phyloP scores from a whole-genome alignment of 2,888 invertebrate genomes.

The Leistus spinibarbis region DNA sequence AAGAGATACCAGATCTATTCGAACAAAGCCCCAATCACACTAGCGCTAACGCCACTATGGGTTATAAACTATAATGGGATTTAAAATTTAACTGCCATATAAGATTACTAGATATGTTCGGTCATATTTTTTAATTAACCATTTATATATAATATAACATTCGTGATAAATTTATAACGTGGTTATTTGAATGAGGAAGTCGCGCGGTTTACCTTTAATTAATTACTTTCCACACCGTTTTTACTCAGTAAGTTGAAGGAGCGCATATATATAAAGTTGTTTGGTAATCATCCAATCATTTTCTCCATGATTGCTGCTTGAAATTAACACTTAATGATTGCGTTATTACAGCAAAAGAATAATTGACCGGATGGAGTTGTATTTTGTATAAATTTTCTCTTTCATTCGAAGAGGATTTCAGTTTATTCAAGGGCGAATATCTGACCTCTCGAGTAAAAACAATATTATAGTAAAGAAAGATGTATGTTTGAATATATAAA shows the following conservation, averaged over 20 bases:
- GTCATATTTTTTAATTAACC: neutral
- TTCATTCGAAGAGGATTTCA: neutral
- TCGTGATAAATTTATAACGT: neutral
- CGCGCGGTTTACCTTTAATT: neutral
- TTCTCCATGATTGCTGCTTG: neutral
- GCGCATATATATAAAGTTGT: neutral
- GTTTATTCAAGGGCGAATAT: neutral
- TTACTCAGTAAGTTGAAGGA: neutral
- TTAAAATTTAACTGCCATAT: neutral
- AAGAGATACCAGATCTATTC: neutral
- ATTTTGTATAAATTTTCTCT: neutral
- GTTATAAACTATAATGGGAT: neutral
- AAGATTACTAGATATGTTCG: neutral
- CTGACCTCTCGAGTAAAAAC: neutral
- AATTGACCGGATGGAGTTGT: neutral
- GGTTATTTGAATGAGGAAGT: neutral
- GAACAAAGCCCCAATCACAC: neutral
- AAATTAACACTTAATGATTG: neutral
- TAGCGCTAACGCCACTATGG: neutral
- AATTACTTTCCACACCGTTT: neutral
- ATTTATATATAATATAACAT: slow-evolving; percentile 1
- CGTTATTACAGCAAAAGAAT: neutral
- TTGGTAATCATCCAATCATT: neutral
- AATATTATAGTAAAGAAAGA: too few relatives aligned
- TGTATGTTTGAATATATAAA: neutral